Percentiles rank a stretch among this genome's conserved stretches.
Evolutionary conservation across 2,113 vertebrate species (phyloP).

Genomic region (Dipodomys spectabilis): DNA sequence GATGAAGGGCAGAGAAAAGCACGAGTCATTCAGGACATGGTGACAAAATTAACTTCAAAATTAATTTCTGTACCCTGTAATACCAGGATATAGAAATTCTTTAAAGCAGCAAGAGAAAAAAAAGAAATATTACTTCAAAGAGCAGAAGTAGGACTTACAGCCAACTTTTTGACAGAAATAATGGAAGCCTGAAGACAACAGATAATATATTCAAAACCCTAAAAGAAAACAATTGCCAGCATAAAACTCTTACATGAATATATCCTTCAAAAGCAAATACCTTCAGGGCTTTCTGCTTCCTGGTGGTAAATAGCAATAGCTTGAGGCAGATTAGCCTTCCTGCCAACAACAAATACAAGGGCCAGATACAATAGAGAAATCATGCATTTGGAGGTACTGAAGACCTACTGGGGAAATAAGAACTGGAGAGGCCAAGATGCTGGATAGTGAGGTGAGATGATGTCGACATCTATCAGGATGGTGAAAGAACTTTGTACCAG

Average conservation of each 20-base stretch:
- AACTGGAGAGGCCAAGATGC: background rate
- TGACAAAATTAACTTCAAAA: conserved; percentile 60
- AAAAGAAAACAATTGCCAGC: conserved; percentile 60
- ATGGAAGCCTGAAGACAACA: conserved; percentile 30
- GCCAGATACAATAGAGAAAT: conserved; percentile 7
- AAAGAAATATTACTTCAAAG: conserved; percentile 50
- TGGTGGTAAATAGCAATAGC: conserved; percentile 44
- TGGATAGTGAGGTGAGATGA: background rate
- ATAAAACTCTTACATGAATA: conserved; percentile 39
- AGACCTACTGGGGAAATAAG: background rate
- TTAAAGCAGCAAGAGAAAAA: conserved; percentile 36
- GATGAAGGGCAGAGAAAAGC: background rate
- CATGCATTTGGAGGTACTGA: background rate
- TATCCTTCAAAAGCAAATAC: conserved; percentile 60
- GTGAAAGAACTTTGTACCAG: background rate
- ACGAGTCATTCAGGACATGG: background rate
- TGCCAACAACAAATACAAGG: conserved; percentile 51
- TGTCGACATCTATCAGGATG: background rate
- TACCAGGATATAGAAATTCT: conserved; percentile 44
- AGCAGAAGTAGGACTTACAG: conserved; percentile 33
- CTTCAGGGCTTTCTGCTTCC: conserved; percentile 39
- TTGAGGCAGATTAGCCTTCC: conserved; percentile 34
- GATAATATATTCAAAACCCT: conserved; percentile 22
- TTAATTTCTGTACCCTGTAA: background rate
- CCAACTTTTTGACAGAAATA: conserved; percentile 60